Percentiles rank a stretch among this genome's conserved stretches.
Evolutionary conservation across 1,140 invertebrate species (phyloP).

Genomic region (Drosophila pseudoobscura): DNA sequence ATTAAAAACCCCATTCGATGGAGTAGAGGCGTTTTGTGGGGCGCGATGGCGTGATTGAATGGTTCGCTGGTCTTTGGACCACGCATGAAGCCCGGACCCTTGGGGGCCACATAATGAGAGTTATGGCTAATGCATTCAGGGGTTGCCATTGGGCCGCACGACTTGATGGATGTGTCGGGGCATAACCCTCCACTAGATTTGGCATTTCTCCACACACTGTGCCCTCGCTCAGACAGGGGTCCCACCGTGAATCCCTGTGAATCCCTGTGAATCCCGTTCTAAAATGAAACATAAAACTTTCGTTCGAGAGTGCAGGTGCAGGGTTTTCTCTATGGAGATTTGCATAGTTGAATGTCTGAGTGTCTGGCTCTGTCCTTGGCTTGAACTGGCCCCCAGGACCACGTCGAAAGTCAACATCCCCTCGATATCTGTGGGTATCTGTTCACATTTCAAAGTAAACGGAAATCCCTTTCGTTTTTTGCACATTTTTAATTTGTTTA

Average conservation of each 20-base stretch:
- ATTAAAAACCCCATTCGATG: conserved; percentile 56
- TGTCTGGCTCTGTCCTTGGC: conserved; percentile 26
- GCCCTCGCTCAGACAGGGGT: neutral
- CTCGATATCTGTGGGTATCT: conserved; percentile 15
- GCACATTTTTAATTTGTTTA: conserved; percentile 57
- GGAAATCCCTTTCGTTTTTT: conserved; percentile 13
- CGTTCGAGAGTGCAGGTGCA: conserved; percentile 39
- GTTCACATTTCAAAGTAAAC: conserved; percentile 15
- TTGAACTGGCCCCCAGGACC: conserved; percentile 21
- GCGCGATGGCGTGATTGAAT: conserved; percentile 75
- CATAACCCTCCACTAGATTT: conserved; percentile 31
- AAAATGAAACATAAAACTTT: conserved; percentile 67
- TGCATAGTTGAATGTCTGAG: conserved; percentile 43
- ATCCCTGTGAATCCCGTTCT: conserved; percentile 40
- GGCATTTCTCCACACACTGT: neutral
- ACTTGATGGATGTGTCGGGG: conserved; percentile 58
- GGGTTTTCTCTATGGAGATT: conserved; percentile 35
- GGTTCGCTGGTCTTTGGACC: conserved; percentile 46
- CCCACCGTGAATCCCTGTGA: neutral
- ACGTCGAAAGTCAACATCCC: conserved; percentile 55
- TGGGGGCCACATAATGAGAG: conserved; percentile 66
- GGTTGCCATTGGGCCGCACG: conserved; percentile 21
- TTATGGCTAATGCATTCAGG: conserved; percentile 73
- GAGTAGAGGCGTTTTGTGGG: conserved; percentile 16
- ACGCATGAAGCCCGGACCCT: neutral